Base-by-base conservation (phyloP, 2,797 vertebrate genomes). In the Esox lucius region DNA sequence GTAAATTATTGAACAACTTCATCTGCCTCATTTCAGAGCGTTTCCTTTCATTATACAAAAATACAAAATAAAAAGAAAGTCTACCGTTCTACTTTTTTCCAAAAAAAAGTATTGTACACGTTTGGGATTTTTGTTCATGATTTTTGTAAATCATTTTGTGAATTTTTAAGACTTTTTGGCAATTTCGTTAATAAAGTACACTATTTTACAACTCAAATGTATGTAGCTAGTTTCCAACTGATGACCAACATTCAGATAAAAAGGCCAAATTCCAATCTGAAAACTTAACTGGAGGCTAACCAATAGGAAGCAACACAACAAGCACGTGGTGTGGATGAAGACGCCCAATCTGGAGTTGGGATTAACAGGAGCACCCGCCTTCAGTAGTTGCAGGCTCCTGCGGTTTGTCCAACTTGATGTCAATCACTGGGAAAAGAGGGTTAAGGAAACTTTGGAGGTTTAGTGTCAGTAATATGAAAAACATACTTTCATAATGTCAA, bases 311-410 rank as follows among this genome's bases (percentile, higher is more conserved):
- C 94, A 94, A 96, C 93, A 94, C 89, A 95, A 95, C 90, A 95
- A 97, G 95, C 94, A 88, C 87, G 94, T 90, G 91, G 90, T 91
- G 91, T 89, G 79, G 83, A 89, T 86, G 91, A 90, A 81, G 90
- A 78, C 75, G 65, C 77, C 81, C 80, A 73, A 81, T 85, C 80
- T 53, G 76, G 74, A 67, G 83, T 81, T 49, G 85, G 86, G 78
- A 96, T 95, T 97, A 97, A 94, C 96, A 97, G 86, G 96, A 96
- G 68, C 96, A 97, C 79, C 96, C 94, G 0, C 94, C 94, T 87
- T 97, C 96, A 0, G 91, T 95, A 69, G 91, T 91, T 17, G 78
- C 93, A 26, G 94, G 92, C 88, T 96, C 93, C 88, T 95, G 94
- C 56, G 93, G 92, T 86, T 95, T 96, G 91, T 96, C 95, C 92